phyloP scores from a whole-genome alignment of 2,797 vertebrate genomes.

The Pipistrellus pipistrellus region DNA sequence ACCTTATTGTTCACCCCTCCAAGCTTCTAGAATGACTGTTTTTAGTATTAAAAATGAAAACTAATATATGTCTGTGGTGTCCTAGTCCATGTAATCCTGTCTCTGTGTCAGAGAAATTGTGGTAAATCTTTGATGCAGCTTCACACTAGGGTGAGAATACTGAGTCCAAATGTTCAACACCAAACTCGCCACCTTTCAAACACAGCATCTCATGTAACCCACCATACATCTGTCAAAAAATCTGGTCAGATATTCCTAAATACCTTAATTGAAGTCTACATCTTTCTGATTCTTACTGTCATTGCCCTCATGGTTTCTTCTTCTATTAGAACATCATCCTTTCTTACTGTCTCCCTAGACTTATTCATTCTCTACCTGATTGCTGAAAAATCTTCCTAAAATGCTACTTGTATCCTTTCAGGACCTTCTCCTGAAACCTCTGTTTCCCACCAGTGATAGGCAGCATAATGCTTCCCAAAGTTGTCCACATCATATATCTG shows the following conservation, averaged over 20 bases:
- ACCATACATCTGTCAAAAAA: neutral
- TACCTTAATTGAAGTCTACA: neutral
- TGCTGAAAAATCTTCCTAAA: neutral
- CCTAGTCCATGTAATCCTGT: neutral
- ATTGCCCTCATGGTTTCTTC: neutral
- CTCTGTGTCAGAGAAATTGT: neutral
- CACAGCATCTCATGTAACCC: neutral
- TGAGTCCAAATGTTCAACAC: neutral
- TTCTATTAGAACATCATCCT: neutral
- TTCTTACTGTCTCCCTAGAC: neutral
- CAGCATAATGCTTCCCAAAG: neutral
- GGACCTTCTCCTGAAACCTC: neutral
- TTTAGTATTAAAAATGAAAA: conserved; percentile 25
- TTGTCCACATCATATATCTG: neutral
- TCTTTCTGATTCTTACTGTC: neutral
- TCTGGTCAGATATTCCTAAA: neutral
- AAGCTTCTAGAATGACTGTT: neutral
- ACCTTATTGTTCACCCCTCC: neutral
- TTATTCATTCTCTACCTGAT: neutral
- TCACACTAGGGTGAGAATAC: neutral
- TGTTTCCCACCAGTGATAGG: neutral
- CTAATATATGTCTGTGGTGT: accelerated
- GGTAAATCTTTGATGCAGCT: neutral
- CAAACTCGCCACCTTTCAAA: neutral
- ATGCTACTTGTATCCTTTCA: neutral